These are phyloP conservation scores for Mycteria americana DNA, from an alignment of 2,797 vertebrate species.

Conservation along the genomic window DNA sequence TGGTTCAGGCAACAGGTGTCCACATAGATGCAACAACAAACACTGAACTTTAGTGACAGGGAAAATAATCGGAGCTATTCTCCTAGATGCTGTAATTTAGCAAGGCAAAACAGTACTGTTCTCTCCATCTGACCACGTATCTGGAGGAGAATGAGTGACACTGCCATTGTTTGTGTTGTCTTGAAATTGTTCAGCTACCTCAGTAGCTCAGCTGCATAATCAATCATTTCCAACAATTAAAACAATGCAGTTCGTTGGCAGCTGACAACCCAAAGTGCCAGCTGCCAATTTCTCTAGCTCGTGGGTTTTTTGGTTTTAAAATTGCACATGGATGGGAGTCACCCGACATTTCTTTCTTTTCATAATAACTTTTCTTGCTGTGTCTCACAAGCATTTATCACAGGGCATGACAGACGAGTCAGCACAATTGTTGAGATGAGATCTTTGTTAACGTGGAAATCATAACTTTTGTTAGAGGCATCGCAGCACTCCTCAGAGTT, in stretches of 20 bases:
- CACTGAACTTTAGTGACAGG: neutral
- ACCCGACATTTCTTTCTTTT: neutral
- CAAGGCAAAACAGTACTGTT: neutral
- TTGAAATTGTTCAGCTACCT: neutral
- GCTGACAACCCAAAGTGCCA: neutral
- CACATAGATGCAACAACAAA: neutral
- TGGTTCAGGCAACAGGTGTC: neutral
- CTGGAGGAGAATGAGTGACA: neutral
- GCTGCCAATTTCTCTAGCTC: slow-evolving; percentile 2
- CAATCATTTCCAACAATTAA: neutral
- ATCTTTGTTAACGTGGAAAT: neutral
- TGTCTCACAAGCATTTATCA: neutral
- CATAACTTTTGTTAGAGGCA: neutral
- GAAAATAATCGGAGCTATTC: neutral
- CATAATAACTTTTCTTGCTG: neutral
- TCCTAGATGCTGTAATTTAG: neutral
- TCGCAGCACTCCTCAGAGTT: neutral
- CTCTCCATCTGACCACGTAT: neutral
- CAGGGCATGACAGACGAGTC: neutral
- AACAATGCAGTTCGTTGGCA: neutral
- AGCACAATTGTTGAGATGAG: neutral
- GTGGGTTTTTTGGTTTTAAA: neutral
- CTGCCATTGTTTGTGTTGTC: neutral
- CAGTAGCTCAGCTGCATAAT: slow-evolving; percentile 15
- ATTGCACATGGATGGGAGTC: neutral